These are phyloP conservation scores for Phrynosoma platyrhinos DNA, from an alignment of 2,113 vertebrate genomes.

Conservation along the genomic window DNA sequence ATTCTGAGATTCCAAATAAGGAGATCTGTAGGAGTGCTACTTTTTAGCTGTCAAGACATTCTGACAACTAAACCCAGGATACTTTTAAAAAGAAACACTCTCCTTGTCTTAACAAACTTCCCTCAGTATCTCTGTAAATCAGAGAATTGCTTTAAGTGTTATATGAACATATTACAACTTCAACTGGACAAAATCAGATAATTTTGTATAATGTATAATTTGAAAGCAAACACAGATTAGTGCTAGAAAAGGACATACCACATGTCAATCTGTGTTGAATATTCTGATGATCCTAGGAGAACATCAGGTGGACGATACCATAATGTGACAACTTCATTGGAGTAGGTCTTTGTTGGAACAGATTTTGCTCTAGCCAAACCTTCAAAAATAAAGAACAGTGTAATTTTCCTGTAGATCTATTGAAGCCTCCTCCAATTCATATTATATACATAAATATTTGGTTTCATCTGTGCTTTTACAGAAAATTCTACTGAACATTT, in stretches of 20 bases:
- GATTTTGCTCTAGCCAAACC: slow-evolving; percentile 95
- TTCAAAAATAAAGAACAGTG: slow-evolving; percentile 68
- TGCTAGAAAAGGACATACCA: slow-evolving; percentile 83
- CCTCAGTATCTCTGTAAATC: neutral
- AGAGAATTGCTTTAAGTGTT: slow-evolving; percentile 9
- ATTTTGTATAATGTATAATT: slow-evolving; percentile 28
- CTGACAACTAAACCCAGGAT: neutral
- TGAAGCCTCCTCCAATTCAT: neutral
- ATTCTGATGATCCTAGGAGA: slow-evolving; percentile 95
- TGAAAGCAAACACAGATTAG: slow-evolving; percentile 36
- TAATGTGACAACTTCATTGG: slow-evolving; percentile 96
- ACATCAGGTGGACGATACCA: slow-evolving; percentile 98
- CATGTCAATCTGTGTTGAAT: slow-evolving; percentile 98
- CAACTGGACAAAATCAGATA: neutral
- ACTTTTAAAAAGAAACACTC: too few relatives aligned
- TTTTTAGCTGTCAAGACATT: neutral
- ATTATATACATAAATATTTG: neutral
- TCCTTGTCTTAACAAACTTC: too few relatives aligned
- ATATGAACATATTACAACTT: neutral
- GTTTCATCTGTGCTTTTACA: neutral
- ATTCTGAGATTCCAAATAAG: neutral
- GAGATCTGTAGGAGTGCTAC: neutral
- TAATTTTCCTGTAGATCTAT: neutral
- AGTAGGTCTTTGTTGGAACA: slow-evolving; percentile 97
- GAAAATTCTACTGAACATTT: neutral